phyloP scores from a whole-genome alignment of 2,797 vertebrate genomes.

The Scleropages formosus region DNA sequence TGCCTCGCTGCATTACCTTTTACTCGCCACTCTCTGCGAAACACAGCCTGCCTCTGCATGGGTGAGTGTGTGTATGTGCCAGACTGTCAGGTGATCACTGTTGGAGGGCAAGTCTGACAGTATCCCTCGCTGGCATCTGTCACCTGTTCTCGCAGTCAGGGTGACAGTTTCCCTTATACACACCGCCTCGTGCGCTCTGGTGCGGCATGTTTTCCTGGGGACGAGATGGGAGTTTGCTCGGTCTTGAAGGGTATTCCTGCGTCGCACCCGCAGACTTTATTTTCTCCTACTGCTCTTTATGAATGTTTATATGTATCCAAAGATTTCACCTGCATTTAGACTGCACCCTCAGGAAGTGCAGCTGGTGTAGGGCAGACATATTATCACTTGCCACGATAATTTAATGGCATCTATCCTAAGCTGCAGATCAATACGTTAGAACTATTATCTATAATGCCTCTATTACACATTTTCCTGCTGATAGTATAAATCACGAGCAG shows the following conservation, averaged over 20 bases:
- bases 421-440: too few species aligned
- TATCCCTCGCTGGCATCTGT: not conserved
- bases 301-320: not conserved
- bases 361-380: too few species aligned
- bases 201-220: not conserved
- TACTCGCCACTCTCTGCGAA: too few species aligned
- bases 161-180: not conserved
- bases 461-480: too few species aligned
- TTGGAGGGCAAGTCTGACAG: not conserved
- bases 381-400: too few species aligned
- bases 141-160: not conserved
- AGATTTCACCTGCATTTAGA: not conserved
- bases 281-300: not conserved
- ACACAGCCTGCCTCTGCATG: not conserved
- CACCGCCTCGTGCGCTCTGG: not conserved
- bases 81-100: not conserved
- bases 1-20: too few species aligned
- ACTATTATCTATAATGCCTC: too few species aligned
- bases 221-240: too few species aligned
- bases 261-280: not conserved
- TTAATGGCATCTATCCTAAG: too few species aligned
- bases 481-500: too few species aligned
- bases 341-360: too few species aligned
- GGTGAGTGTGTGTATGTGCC: not conserved
- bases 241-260: too few species aligned